Evolutionary conservation across 2,888 invertebrate genomes (phyloP).

Genomic region (Zaprionus lineosus): DNA sequence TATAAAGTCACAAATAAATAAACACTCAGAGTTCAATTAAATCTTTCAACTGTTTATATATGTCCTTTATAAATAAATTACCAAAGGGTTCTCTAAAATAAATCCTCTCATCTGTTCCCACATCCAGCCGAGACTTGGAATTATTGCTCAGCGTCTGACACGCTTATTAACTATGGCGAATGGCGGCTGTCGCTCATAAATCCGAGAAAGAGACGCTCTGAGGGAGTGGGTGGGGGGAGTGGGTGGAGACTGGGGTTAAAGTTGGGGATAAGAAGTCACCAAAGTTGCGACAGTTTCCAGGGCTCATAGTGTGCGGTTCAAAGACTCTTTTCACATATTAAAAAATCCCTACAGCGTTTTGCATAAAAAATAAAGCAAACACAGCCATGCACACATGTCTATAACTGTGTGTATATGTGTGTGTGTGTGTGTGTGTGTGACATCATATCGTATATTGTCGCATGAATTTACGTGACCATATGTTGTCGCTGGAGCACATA

Average conservation of each 20-base stretch:
- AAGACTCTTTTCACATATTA: slow-evolving; percentile 61
- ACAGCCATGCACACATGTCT: slow-evolving; percentile 20
- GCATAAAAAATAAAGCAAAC: slow-evolving; percentile 73
- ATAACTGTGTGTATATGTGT: slow-evolving; percentile 4
- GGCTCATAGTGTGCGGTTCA: slow-evolving; percentile 28
- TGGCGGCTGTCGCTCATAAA: slow-evolving; percentile 59
- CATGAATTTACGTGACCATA: slow-evolving; percentile 79
- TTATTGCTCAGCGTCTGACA: slow-evolving; percentile 50
- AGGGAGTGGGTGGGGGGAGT: neutral
- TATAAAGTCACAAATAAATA: no score
- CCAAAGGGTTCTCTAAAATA: neutral
- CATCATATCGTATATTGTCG: slow-evolving; percentile 78
- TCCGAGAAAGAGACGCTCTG: slow-evolving; percentile 31
- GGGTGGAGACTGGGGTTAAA: slow-evolving; percentile 4
- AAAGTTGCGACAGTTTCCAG: slow-evolving; percentile 46
- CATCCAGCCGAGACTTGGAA: neutral
- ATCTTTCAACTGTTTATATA: no score
- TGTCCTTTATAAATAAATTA: slow-evolving; percentile 2
- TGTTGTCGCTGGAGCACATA: slow-evolving; percentile 76
- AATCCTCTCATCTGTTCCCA: neutral
- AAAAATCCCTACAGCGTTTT: slow-evolving; percentile 75
- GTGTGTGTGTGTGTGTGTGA: slow-evolving; percentile 60
- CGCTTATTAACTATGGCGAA: slow-evolving; percentile 71
- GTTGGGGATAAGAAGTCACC: slow-evolving; percentile 17
- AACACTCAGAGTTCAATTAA: no score